Evolutionary conservation across 1,140 invertebrate species (phyloP).

Genomic region (Rhyacophila brunnea): DNA sequence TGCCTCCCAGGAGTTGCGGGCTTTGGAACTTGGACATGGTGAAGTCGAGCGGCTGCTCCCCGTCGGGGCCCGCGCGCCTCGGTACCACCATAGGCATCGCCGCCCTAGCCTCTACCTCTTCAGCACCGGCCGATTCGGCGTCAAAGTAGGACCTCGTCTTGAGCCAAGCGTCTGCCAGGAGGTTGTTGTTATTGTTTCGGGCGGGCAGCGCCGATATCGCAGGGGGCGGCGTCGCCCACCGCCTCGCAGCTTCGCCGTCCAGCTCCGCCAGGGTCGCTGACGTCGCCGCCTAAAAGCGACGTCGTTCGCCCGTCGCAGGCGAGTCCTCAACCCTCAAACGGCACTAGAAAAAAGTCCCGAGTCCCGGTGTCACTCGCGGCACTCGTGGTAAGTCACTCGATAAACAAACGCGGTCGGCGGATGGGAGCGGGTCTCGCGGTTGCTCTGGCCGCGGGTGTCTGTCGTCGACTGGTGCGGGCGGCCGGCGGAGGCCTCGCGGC

Average conservation of each 20-base stretch:
- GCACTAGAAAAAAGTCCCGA: background rate
- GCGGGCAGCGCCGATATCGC: constrained; percentile 15
- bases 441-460: background rate
- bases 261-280: background rate
- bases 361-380: background rate
- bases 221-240: constrained; percentile 4
- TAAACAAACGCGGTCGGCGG: background rate
- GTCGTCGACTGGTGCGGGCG: constrained; percentile 12
- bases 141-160: constrained; percentile 13
- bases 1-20: constrained; percentile 32
- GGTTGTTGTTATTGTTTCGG: constrained; percentile 26
- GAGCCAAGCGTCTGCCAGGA: constrained; percentile 5
- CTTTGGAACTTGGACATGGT: constrained; percentile 51
- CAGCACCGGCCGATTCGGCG: background rate
- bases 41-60: constrained; percentile 50
- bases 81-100: constrained; percentile 39
- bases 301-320: background rate
- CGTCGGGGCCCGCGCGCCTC: constrained; percentile 35
- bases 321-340: background rate
- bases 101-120: background rate
- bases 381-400: background rate
- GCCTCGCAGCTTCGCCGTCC: background rate
- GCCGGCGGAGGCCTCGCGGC: constrained; percentile 11
- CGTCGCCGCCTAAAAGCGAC: background rate
- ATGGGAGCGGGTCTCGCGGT: background rate